Base-by-base conservation (phyloP, 2,888 invertebrate species). In the Alviniconcha strummeri region DNA sequence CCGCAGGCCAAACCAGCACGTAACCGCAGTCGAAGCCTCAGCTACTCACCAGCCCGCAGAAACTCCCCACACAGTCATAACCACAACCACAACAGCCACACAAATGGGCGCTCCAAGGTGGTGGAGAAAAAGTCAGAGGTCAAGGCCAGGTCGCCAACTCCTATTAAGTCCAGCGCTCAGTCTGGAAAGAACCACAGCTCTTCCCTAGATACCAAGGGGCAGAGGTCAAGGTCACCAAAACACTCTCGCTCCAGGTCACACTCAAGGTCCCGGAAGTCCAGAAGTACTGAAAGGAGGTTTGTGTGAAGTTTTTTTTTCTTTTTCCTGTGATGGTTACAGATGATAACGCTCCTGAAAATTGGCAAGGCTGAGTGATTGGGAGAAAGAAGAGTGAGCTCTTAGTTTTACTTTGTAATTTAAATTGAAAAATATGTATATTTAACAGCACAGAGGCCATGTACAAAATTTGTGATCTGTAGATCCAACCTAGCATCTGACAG, bases 251-350 rank as follows among this genome's bases (percentile, higher is more conserved):
- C 82, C 54, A 77, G 76, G 36, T 82, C 82, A 8, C 77, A 54
- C 11, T 82, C 77, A 77, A 69, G 69, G 69, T 77, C 82, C 11
- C 67, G 77, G n/a, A 82, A 82, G n/a, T 82, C 82, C 19, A 67
- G 76, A n/a, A 82, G 82, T 36, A 36, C 56, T 17, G 82, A 82
- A 54, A 82, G 75, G 57, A 77, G 82, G 82, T 82, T 8, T 60
- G 60, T 60, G 8, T 60, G 60, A 80, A 89, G 90, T 82, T 90
- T 91, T 84, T 91, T 91, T 56, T 91, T 91, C 86, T 91, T 91
- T 82, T 91, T 91, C 36, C 36, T 36, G 36, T 36, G 36, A 36
- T 36, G 36, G 36, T 36, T 36, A 36, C 36, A 3, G 36, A 36
- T 36, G 36, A 3, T 36, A 36, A 36, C 36, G 3, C 36, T 36